These are phyloP conservation scores for Bungarus multicinctus DNA, from an alignment of 2,113 vertebrate species.

Conservation along the genomic window DNA sequence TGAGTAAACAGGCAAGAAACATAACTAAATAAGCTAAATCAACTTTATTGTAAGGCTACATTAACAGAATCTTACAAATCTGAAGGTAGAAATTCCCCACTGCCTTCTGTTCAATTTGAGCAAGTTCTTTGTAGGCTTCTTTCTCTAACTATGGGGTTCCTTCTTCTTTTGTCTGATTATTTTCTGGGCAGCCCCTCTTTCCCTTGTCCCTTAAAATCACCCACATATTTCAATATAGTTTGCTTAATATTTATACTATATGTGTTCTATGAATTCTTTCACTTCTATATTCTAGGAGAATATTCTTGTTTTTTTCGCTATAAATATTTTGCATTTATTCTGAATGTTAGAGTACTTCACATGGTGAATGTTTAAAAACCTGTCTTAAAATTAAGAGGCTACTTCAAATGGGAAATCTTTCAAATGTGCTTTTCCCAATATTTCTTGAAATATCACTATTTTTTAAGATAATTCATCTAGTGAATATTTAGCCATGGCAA, in stretches of 20 bases:
- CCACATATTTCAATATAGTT: neutral
- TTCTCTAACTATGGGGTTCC: neutral
- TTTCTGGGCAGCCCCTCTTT: neutral
- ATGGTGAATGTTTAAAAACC: neutral
- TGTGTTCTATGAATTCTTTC: neutral
- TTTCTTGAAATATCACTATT: conserved; percentile 3
- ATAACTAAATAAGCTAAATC: neutral
- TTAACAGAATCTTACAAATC: neutral
- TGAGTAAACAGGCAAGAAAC: neutral
- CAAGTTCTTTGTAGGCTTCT: neutral
- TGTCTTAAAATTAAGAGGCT: conserved; percentile 31
- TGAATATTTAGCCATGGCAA: conserved; percentile 32
- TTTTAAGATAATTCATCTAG: conserved; percentile 37
- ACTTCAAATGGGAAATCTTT: conserved; percentile 23
- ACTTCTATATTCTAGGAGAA: neutral
- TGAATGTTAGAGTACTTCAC: conserved; percentile 19
- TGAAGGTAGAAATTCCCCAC: neutral
- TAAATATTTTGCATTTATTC: conserved; percentile 22
- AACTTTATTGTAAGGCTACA: neutral
- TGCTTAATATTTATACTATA: neutral
- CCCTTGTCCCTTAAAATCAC: neutral
- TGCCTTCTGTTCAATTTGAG: neutral
- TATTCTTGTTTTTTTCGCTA: neutral
- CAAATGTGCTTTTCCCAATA: conserved; percentile 17
- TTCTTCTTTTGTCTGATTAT: neutral